Evolutionary conservation across 2,113 vertebrate species (phyloP).

Genomic region (Orientallactaga bullata): DNA sequence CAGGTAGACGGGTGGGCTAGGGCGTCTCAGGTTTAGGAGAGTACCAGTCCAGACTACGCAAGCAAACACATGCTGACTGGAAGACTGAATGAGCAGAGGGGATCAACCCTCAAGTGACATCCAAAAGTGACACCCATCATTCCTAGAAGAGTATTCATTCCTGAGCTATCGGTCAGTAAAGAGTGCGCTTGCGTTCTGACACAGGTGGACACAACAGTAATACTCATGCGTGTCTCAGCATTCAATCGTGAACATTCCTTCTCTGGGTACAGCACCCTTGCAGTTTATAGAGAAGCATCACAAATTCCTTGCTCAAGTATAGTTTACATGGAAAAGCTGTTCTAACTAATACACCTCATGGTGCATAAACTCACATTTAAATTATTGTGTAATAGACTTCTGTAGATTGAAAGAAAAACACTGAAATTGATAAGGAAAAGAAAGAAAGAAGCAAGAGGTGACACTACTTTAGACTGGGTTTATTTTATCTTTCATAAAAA

Average conservation of each 20-base stretch:
- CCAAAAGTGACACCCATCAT: neutral
- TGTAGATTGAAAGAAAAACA: constrained; percentile 13
- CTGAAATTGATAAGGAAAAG: neutral
- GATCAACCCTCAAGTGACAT: neutral
- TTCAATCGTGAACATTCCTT: neutral
- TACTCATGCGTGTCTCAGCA: neutral
- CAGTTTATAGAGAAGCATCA: neutral
- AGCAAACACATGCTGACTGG: neutral
- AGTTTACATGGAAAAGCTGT: neutral
- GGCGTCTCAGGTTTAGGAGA: neutral
- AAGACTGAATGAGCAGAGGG: neutral
- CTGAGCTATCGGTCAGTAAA: neutral
- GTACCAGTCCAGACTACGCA: neutral
- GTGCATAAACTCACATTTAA: constrained; percentile 14
- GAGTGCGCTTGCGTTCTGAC: neutral
- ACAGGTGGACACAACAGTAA: neutral
- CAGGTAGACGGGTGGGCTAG: neutral
- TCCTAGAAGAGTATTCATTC: neutral
- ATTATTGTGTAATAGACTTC: neutral
- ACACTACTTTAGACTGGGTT: neutral
- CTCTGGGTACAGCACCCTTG: neutral
- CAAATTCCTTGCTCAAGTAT: neutral
- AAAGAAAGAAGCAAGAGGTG: neutral
- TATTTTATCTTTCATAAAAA: constrained; percentile 9
- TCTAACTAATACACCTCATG: neutral